Base-by-base conservation (phyloP, 2,113 vertebrate genomes). In the Percina caprodes region DNA sequence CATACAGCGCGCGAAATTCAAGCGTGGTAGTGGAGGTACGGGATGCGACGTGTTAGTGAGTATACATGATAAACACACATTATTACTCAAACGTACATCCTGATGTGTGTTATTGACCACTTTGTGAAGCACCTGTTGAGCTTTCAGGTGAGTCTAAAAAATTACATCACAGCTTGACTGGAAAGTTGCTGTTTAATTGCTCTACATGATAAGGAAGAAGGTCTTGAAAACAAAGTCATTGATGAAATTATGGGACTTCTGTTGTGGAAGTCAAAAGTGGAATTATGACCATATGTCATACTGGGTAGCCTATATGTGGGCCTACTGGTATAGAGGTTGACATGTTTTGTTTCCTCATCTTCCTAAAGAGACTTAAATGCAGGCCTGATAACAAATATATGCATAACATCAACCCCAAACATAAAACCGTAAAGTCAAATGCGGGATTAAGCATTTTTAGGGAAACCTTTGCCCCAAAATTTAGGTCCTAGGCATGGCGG, bases 401-500 rank as follows among this genome's bases (percentile, higher is more conserved):
- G 5, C 15, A 55, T 16, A 42, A 59, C 10, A 35, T 33, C 2
- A 7, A 35, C 26, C 13, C 21, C 56, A 26, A 21, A 21, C 49
- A 60, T 26, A 2, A 24, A 5, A 30, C 5, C 0, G 7, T 0
- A 1, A 10, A 23, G 3, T 66, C 24, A 55, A 30, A 62, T 61
- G 10, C 46, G 15, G 7, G 15, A 46, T 54, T 13, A 1, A 45
- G 2, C 1, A 54, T 55, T 51, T 62, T 63, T 39, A 76, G 82
- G 49, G 13, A 65, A 69, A 33, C 15, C 42, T 1, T 55, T 69
- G 59, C 21, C 26, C 21, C 26, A 26, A 0, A 68, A 35, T 23
- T 46, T 69, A 84, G 81, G 73, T 35, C 56, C 39, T 23, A 70
- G 82, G 49, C 74, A 95, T 94, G 94, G 91, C 88, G 1, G 72